These are phyloP conservation scores for Carlito syrichta DNA, from an alignment of 2,113 vertebrate species.

Conservation along the genomic window DNA sequence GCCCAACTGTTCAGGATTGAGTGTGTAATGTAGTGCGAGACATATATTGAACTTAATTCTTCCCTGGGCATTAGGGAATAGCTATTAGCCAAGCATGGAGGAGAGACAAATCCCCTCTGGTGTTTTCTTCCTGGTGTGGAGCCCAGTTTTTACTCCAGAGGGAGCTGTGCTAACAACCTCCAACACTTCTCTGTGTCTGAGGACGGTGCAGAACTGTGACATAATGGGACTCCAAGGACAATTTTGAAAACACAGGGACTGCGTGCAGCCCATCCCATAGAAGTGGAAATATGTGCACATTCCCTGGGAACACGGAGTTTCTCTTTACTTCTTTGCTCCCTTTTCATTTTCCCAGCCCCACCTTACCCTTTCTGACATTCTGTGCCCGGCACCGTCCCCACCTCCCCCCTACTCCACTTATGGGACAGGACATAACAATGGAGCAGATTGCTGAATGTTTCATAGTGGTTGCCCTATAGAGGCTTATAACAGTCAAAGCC, in stretches of 20 bases:
- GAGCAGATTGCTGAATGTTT: background rate
- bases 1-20: slow-evolving; percentile 25
- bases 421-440: background rate
- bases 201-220: slow-evolving; percentile 20
- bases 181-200: background rate
- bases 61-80: slow-evolving; percentile 45
- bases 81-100: slow-evolving; percentile 11
- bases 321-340: background rate
- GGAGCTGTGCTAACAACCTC: slow-evolving; percentile 50
- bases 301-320: background rate
- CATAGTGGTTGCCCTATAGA: background rate
- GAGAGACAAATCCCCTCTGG: background rate
- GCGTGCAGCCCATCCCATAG: background rate
- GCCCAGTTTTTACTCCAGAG: slow-evolving; percentile 32
- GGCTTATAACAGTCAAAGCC: background rate
- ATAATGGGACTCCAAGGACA: background rate
- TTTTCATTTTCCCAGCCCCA: background rate
- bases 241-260: background rate
- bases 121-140: slow-evolving; percentile 7
- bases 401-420: background rate
- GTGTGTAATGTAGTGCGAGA: background rate
- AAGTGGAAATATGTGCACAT: background rate
- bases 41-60: background rate
- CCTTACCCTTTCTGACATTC: background rate
- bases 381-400: too few species aligned